These are phyloP conservation scores for Pao palembangensis DNA, from an alignment of 2,113 vertebrate species.

Conservation along the genomic window DNA sequence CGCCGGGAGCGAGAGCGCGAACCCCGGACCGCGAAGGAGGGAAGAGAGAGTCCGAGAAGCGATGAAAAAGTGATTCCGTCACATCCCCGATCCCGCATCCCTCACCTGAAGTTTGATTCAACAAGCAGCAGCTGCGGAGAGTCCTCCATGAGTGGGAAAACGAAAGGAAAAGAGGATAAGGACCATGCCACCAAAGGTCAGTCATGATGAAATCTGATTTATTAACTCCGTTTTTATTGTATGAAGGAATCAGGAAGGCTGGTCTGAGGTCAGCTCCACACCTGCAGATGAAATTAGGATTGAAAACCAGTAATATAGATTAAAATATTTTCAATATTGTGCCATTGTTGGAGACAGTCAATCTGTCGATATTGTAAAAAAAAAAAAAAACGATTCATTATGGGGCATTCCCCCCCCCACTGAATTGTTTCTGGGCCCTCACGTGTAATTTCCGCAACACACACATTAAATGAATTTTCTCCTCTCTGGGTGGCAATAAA, in stretches of 20 bases:
- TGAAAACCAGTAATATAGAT: background rate
- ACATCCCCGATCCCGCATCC: background rate
- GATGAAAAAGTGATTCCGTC: slow-evolving; percentile 33
- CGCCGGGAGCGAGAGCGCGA: too few relatives aligned
- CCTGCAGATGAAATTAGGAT: too few relatives aligned
- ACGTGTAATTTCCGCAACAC: slow-evolving; percentile 1
- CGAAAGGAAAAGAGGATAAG: slow-evolving; percentile 62
- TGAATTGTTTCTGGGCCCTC: background rate
- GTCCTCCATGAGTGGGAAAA: slow-evolving; percentile 61
- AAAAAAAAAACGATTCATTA: too few relatives aligned
- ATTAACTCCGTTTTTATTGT: background rate
- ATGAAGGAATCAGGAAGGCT: background rate
- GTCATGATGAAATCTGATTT: slow-evolving; percentile 8
- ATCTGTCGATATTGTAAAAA: too few relatives aligned
- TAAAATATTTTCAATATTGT: too few relatives aligned
- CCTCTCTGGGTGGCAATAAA: slow-evolving; percentile 33
- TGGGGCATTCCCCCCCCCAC: too few relatives aligned
- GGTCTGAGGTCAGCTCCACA: slow-evolving; percentile 22
- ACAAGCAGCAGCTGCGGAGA: slow-evolving; percentile 9
- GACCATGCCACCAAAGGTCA: slow-evolving; percentile 67
- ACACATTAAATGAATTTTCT: slow-evolving; percentile 12
- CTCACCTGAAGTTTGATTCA: slow-evolving; percentile 44
- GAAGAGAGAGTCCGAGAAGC: background rate
- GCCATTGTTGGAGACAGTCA: too few relatives aligned
- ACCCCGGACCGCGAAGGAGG: background rate